Evolutionary conservation across 2,797 vertebrate genomes (phyloP).

Genomic region (Melanotaenia maccullochi): DNA sequence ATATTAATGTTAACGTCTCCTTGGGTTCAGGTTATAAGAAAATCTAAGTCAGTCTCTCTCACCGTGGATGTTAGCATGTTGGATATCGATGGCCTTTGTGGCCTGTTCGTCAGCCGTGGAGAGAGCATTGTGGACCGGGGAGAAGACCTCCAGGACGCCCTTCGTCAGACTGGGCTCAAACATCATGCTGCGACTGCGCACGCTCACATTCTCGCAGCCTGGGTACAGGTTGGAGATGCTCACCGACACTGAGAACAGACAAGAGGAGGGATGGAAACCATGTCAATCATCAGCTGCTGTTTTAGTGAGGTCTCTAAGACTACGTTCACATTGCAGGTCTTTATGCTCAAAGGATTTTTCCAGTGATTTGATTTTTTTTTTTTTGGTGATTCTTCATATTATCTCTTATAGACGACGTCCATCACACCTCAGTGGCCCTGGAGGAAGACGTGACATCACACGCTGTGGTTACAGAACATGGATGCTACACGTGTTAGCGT

Average conservation of each 20-base stretch:
- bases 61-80: conserved; percentile 93
- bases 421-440: too few relatives aligned
- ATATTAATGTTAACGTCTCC: too few relatives aligned
- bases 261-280: not conserved
- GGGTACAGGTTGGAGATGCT: conserved; percentile 97
- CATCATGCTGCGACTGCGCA: conserved; percentile 98
- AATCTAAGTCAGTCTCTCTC: conserved; percentile 28
- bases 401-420: too few relatives aligned
- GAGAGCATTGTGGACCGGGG: conserved; percentile 87
- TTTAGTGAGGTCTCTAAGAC: too few relatives aligned
- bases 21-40: too few relatives aligned
- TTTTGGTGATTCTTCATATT: too few relatives aligned
- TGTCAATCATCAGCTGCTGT: not conserved
- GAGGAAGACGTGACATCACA: too few relatives aligned
- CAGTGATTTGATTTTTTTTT: too few relatives aligned
- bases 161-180: conserved; percentile 98
- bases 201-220: conserved; percentile 97
- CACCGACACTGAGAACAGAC: conserved; percentile 87
- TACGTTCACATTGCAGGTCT: too few relatives aligned
- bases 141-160: conserved; percentile 93
- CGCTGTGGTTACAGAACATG: too few relatives aligned
- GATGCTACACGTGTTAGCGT: too few relatives aligned
- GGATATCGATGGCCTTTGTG: conserved; percentile 96
- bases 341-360: too few relatives aligned
- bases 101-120: conserved; percentile 91